Evolutionary conservation across 35 echinoderm and acorn worm genomes (phyloP).

Genomic region (Acanthaster planci): DNA sequence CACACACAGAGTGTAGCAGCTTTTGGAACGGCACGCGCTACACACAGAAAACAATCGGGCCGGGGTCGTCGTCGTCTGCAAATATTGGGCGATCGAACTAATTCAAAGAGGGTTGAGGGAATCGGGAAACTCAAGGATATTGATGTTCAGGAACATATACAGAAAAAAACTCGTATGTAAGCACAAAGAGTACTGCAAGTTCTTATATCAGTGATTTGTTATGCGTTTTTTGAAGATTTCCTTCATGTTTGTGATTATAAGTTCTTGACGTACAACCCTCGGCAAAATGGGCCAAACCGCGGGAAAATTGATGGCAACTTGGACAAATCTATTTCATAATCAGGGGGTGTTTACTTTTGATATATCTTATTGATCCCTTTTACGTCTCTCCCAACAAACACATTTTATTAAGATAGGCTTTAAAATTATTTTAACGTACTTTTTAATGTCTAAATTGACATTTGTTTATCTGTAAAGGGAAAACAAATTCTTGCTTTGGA

Average conservation of each 20-base stretch:
- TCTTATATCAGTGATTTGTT: too few relatives aligned
- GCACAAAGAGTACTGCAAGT: too few relatives aligned
- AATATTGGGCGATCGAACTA: background rate
- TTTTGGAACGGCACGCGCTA: background rate
- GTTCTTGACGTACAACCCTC: background rate
- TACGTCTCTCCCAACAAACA: too few relatives aligned
- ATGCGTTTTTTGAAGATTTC: too few relatives aligned
- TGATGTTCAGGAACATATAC: too few relatives aligned
- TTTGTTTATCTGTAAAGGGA: background rate
- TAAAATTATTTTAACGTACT: background rate
- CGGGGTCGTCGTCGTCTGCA: conserved; percentile 10
- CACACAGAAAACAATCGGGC: conserved; percentile 23
- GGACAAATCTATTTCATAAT: conserved; percentile 1
- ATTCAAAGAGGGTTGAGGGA: background rate
- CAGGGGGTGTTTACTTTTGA: background rate
- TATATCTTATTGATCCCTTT: too few relatives aligned
- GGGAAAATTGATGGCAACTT: conserved; percentile 32
- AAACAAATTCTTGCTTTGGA: background rate
- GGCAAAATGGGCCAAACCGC: conserved; percentile 38
- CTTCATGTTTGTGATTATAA: background rate
- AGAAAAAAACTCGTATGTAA: too few relatives aligned
- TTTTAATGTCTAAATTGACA: background rate
- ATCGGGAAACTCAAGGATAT: too few relatives aligned
- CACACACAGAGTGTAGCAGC: background rate
- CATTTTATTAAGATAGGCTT: too few relatives aligned